phyloP scores from a whole-genome alignment of 1,140 invertebrate species.

The Drosophila kanapiae region DNA sequence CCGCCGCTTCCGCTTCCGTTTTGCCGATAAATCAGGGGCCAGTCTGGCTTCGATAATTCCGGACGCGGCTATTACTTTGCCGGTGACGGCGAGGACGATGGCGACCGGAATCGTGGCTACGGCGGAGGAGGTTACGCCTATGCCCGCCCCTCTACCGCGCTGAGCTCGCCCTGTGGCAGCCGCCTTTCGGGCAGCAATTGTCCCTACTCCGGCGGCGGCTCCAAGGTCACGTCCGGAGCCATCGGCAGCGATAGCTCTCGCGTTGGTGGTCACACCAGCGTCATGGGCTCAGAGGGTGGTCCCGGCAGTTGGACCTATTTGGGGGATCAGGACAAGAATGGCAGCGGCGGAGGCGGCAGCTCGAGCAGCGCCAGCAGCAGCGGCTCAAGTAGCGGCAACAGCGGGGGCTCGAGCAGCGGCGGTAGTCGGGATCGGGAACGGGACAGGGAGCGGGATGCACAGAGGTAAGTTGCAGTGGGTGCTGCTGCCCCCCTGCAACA shows the following conservation, averaged over 20 bases:
- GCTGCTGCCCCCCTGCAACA: constrained; percentile 50
- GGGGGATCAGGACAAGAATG: constrained; percentile 69
- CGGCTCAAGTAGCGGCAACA: constrained; percentile 1
- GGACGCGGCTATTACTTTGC: constrained; percentile 86
- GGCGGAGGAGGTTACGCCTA: constrained; percentile 39
- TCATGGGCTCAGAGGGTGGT: constrained; percentile 46
- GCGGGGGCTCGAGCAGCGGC: constrained; percentile 24
- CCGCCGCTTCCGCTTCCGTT: constrained; percentile 46
- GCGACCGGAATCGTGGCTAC: constrained; percentile 44
- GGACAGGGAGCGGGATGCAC: constrained; percentile 65
- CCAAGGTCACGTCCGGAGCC: constrained; percentile 68
- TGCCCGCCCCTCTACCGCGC: constrained; percentile 27
- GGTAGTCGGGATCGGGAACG: constrained; percentile 52
- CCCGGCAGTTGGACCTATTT: constrained; percentile 75
- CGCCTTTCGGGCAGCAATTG: constrained; percentile 59
- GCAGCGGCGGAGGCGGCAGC: constrained; percentile 14
- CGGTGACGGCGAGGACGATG: constrained; percentile 70
- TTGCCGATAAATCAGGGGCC: constrained; percentile 55
- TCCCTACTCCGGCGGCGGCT: constrained; percentile 58
- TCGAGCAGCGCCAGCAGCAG: constrained; percentile 3
- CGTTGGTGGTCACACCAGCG: constrained; percentile 62
- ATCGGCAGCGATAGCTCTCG: constrained; percentile 68
- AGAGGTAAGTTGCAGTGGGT: constrained; percentile 85
- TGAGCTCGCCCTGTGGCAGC: constrained; percentile 65
- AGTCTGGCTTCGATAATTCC: constrained; percentile 85